Evolutionary conservation across 2,113 vertebrate genomes (phyloP).

Genomic region (Oenanthe oenanthe): DNA sequence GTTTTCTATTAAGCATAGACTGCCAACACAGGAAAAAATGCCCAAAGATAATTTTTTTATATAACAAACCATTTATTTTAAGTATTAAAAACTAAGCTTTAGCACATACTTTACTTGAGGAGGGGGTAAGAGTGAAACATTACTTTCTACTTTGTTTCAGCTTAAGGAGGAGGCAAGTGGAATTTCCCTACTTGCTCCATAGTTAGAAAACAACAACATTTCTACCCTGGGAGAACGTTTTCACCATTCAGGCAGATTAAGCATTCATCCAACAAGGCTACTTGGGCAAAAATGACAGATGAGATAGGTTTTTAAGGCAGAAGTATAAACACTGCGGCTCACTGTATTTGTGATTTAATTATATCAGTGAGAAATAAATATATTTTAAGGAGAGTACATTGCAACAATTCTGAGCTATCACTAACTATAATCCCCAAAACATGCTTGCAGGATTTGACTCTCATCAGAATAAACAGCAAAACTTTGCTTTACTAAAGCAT

Average conservation of each 20-base stretch:
- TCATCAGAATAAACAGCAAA: not conserved
- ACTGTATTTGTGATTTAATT: not conserved
- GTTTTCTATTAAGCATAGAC: slow-evolving; percentile 68
- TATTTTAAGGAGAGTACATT: not conserved
- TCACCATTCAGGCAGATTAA: not conserved
- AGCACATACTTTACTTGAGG: not conserved
- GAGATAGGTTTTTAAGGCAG: not conserved
- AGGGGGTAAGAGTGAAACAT: not conserved
- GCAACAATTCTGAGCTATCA: not conserved
- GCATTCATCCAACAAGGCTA: not conserved
- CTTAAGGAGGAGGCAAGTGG: not conserved
- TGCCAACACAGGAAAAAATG: slow-evolving; percentile 40
- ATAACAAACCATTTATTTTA: not conserved
- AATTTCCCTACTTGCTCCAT: not conserved
- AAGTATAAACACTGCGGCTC: not conserved
- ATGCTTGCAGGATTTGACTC: not conserved
- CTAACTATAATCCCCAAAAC: slow-evolving; percentile 24
- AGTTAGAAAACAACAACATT: not conserved
- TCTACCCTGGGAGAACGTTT: not conserved
- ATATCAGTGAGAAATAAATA: not conserved
- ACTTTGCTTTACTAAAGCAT: slow-evolving; percentile 5
- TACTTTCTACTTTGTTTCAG: not conserved
- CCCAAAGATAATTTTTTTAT: slow-evolving; percentile 26
- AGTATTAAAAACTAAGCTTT: not conserved
- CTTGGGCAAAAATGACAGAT: not conserved